Evolutionary conservation across 2,888 invertebrate genomes (phyloP).

Genomic region (Corythucha ciliata): DNA sequence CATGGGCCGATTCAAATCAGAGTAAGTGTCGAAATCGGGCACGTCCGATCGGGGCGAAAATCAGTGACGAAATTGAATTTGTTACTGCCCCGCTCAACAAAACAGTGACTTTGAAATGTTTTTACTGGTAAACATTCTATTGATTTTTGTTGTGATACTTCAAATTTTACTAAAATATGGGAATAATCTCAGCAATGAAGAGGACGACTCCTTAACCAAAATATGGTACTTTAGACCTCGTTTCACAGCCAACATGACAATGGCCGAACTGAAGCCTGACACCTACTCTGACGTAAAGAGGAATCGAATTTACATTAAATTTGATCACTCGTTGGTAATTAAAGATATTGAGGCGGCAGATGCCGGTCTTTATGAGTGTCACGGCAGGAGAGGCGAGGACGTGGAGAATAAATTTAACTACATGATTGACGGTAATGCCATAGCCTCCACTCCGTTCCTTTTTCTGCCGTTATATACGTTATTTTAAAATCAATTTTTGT

Average conservation of each 20-base stretch:
- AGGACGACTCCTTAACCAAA: conserved; percentile 42
- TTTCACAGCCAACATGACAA: conserved; percentile 36
- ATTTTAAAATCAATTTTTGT: not conserved
- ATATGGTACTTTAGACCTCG: conserved; percentile 46
- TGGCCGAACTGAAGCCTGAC: conserved; percentile 43
- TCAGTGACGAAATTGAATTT: conserved; percentile 20
- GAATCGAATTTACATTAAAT: conserved; percentile 43
- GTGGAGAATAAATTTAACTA: conserved; percentile 17
- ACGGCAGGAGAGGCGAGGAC: conserved; percentile 40
- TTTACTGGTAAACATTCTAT: conserved; percentile 17
- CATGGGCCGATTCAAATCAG: not conserved
- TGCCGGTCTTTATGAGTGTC: conserved; percentile 47
- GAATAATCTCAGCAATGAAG: conserved; percentile 40
- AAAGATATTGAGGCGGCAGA: conserved; percentile 42
- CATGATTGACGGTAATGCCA: conserved; percentile 3
- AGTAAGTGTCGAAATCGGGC: conserved; percentile 8
- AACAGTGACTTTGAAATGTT: conserved; percentile 16
- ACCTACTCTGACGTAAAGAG: conserved; percentile 44
- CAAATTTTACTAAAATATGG: not conserved
- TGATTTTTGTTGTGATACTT: not conserved
- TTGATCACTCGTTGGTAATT: conserved; percentile 45
- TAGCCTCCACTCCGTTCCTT: not conserved
- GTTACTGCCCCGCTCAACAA: conserved; percentile 12
- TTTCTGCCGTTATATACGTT: not conserved
- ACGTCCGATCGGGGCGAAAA: conserved; percentile 6